Base-by-base conservation (phyloP, 92 coral and sea anemone genomes). In the Palythoa heliodiscus region DNA sequence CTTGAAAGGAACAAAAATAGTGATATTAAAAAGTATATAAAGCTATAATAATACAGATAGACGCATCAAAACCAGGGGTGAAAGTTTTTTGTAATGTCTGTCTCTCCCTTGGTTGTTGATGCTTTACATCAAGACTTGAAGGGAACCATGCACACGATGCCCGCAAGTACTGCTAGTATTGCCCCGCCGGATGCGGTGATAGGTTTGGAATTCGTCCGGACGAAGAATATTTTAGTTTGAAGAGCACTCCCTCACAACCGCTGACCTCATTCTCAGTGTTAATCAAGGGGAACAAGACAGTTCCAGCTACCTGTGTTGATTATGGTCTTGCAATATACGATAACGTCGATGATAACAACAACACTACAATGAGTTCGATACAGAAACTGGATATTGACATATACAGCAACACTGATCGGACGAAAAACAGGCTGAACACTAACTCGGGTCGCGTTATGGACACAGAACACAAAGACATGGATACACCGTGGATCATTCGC, bases 181-280 rank as follows among this genome's bases (percentile, higher is more conserved):
- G 89, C 5, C 96, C 96, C 23, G 82, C 91, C 29, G 83, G 87
- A 68, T 91, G 81, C 2, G 93, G 96, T 14, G 96, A 93, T 76
- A 87, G 94, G 64, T 93, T 93, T 79, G 96, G 96, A 25, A 91
- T 93, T 70, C 96, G 96, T 58, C 96, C 87, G 73, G 96, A 93
- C 83, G 96, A 93, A 76, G 83, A 88, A 14, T 91, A 93, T 60
- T 93, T 93, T 87, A 93, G 91, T 85, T 73, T 83, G 73, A 54
- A 83, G 73, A 93, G 92, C 83, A 91, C 92, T 16, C 89, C 96
- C 57, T 91, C 96, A 61, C 96, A 93, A 24, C 93, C 96, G 12
- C 89, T 88, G 84, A 88, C 93, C 70, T 91, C 96, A 74, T 93
- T 91, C 79, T 91, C 94, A 23, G 96, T 93, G 71, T 74, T 93